Percentiles rank a stretch among this genome's conserved stretches.
phyloP scores from a whole-genome alignment of 1,140 invertebrate species.

The Telenomus remus region DNA sequence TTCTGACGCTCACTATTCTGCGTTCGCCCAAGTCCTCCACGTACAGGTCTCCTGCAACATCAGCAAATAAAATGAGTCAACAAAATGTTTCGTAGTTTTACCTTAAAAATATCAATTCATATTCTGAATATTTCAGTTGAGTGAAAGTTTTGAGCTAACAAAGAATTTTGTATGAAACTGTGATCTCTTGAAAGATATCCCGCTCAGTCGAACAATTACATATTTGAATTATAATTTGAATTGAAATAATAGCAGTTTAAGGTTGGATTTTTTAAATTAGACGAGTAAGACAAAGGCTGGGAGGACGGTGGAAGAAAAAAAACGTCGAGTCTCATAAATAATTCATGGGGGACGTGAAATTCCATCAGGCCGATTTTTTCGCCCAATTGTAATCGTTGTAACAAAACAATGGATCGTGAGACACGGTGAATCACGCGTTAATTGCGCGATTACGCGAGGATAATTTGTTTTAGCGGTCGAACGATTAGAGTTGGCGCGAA shows the following conservation, averaged over 20 bases:
- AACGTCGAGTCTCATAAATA: background rate
- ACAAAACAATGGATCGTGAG: conserved; percentile 25
- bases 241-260: too few species aligned
- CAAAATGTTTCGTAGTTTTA: background rate
- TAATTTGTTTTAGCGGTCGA: conserved; percentile 30
- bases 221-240: too few species aligned
- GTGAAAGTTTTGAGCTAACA: conserved; percentile 14
- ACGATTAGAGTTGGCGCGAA: conserved; percentile 38
- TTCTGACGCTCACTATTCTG: conserved; percentile 70
- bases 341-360: conserved; percentile 11
- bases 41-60: conserved; percentile 74
- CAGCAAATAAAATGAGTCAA: conserved; percentile 3
- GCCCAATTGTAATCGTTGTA: conserved; percentile 31
- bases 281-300: too few species aligned
- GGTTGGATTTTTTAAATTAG: too few species aligned
- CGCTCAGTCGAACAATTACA: too few species aligned
- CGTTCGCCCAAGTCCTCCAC: conserved; percentile 71
- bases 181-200: background rate
- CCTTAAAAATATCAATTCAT: conserved; percentile 29
- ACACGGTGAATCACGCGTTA: conserved; percentile 34
- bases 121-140: conserved; percentile 45
- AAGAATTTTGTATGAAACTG: background rate
- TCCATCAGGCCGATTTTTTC: conserved; percentile 21
- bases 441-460: conserved; percentile 41
- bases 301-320: too few species aligned